phyloP scores from a whole-genome alignment of 2,888 invertebrate species.

The Dasysyrphus tricinctus region DNA sequence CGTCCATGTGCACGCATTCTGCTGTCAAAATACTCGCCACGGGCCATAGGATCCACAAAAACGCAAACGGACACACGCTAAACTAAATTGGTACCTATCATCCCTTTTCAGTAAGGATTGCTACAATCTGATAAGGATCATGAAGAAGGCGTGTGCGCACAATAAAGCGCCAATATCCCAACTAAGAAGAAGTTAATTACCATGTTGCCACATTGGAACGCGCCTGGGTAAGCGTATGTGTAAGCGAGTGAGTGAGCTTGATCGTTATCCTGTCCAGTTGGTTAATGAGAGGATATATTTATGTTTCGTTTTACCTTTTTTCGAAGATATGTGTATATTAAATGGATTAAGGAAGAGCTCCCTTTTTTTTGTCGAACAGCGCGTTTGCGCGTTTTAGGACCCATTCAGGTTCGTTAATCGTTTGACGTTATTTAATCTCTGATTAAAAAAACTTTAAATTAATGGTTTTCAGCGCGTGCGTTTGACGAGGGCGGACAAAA shows the following conservation, averaged over 20 bases:
- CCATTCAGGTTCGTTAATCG: slow-evolving; percentile 80
- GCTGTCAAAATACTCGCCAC: slow-evolving; percentile 62
- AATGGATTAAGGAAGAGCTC: slow-evolving; percentile 44
- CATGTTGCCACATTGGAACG: slow-evolving; percentile 68
- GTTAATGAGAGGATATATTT: slow-evolving; percentile 59
- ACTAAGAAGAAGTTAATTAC: slow-evolving; percentile 65
- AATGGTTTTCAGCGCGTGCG: slow-evolving; percentile 65
- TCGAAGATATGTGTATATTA: slow-evolving; percentile 12
- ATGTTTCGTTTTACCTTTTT: not conserved
- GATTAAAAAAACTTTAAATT: slow-evolving; percentile 75
- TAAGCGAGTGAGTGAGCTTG: slow-evolving; percentile 37
- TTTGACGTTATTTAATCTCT: slow-evolving; percentile 79
- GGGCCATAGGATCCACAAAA: slow-evolving; percentile 28
- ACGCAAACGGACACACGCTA: slow-evolving; percentile 22
- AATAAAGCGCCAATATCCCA: slow-evolving; percentile 57
- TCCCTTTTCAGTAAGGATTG: slow-evolving; percentile 56
- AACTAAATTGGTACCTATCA: slow-evolving; percentile 68
- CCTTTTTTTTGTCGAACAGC: slow-evolving; percentile 27
- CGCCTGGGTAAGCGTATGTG: slow-evolving; percentile 42
- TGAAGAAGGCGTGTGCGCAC: slow-evolving; percentile 66
- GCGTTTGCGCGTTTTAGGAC: slow-evolving; percentile 49
- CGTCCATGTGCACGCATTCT: slow-evolving; percentile 64
- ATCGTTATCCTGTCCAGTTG: slow-evolving; percentile 63
- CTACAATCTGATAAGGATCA: slow-evolving; percentile 66
- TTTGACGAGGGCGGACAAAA: slow-evolving; percentile 39